These are phyloP conservation scores for Tortrix viridana DNA, from an alignment of 2,888 invertebrate genomes.

Conservation along the genomic window DNA sequence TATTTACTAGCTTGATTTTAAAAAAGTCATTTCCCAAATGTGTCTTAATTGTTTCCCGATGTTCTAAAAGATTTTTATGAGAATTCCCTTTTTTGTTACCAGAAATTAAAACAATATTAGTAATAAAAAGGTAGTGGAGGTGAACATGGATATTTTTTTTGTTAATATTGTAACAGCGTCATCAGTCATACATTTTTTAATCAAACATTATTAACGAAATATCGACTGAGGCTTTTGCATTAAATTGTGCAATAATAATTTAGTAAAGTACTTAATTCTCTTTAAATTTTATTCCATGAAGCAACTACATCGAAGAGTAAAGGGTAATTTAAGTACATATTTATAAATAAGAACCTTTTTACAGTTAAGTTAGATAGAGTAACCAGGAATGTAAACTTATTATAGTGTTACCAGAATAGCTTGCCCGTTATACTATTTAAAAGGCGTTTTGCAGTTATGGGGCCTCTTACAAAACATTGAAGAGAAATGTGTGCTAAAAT, in stretches of 20 bases:
- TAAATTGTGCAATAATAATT: conserved; percentile 29
- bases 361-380: conserved; percentile 1
- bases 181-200: not conserved
- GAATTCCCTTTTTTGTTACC: too few relatives aligned
- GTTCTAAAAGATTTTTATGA: too few relatives aligned
- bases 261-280: conserved; percentile 60
- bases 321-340: conserved; percentile 53
- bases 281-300: conserved; percentile 57
- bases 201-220: conserved; percentile 11
- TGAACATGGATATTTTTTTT: not conserved
- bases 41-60: too few relatives aligned
- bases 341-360: conserved; percentile 17
- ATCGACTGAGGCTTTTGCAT: conserved; percentile 33
- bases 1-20: too few relatives aligned
- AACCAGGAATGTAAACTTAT: not conserved
- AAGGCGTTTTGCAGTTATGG: not conserved
- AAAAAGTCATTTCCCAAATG: too few relatives aligned
- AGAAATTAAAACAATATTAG: too few relatives aligned
- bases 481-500: too few relatives aligned
- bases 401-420: conserved; percentile 1
- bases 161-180: not conserved
- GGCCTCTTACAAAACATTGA: not conserved
- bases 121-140: too few relatives aligned
- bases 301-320: conserved; percentile 55
- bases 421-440: not conserved